These are phyloP conservation scores for Apotomis betuletana DNA, from an alignment of 2,888 invertebrate species.

Conservation along the genomic window DNA sequence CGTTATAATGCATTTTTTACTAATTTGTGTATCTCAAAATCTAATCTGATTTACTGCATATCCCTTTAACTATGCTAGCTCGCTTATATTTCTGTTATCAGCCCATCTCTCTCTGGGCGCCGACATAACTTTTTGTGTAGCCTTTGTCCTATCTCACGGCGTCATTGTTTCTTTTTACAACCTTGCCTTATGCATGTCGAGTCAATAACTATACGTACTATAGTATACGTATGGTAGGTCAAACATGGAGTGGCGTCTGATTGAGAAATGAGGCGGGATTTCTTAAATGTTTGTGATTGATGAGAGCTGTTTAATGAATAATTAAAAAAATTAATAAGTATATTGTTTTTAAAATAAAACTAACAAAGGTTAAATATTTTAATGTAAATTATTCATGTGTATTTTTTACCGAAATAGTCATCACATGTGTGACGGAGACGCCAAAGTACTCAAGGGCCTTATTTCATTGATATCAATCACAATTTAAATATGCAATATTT, in stretches of 20 bases:
- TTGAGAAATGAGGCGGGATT: constrained; percentile 37
- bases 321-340: too few species aligned
- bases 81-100: constrained; percentile 70
- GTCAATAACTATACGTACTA: constrained; percentile 26
- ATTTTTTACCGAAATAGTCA: too few species aligned
- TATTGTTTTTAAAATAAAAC: too few species aligned
- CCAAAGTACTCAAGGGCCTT: too few species aligned
- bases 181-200: constrained; percentile 35
- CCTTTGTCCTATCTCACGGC: constrained; percentile 59
- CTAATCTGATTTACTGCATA: constrained; percentile 14
- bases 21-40: not conserved
- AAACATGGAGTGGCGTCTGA: constrained; percentile 33
- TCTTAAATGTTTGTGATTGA: constrained; percentile 31
- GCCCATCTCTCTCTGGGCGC: constrained; percentile 60
- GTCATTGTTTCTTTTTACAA: constrained; percentile 61
- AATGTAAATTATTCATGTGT: too few species aligned
- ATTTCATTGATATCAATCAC: too few species aligned
- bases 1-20: too few species aligned
- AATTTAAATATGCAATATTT: too few species aligned
- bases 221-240: not conserved
- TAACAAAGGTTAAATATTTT: too few species aligned
- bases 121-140: constrained; percentile 62
- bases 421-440: too few species aligned
- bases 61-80: constrained; percentile 44
- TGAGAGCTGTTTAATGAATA: constrained; percentile 5